phyloP scores from a whole-genome alignment of 2,888 invertebrate species.

The Notodonta dromedarius region DNA sequence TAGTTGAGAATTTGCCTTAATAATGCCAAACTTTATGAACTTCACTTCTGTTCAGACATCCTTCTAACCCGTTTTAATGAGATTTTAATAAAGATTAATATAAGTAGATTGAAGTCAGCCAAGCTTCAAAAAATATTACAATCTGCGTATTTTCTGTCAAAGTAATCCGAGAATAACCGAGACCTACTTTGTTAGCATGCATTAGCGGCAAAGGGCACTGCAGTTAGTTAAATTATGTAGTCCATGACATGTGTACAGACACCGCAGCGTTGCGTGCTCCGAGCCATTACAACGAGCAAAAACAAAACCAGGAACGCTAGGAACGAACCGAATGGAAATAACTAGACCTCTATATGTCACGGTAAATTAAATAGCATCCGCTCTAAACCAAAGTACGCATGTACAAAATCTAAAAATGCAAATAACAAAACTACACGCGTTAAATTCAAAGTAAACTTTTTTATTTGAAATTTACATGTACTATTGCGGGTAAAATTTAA shows the following conservation, averaged over 20 bases:
- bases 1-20: no score
- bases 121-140: no score
- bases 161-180: constrained; percentile 54
- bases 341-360: constrained; percentile 15
- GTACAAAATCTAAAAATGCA: not conserved
- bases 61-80: constrained; percentile 21
- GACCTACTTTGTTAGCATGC: constrained; percentile 55
- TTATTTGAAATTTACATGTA: not conserved
- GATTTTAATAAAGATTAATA: constrained; percentile 14
- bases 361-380: constrained; percentile 24
- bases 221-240: constrained; percentile 45
- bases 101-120: not conserved
- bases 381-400: not conserved
- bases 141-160: constrained; percentile 5
- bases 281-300: constrained; percentile 37
- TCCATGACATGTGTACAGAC: constrained; percentile 50
- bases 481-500: not conserved
- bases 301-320: constrained; percentile 32
- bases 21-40: no score
- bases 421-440: not conserved
- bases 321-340: constrained; percentile 27
- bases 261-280: constrained; percentile 58
- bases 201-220: constrained; percentile 56
- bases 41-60: no score
- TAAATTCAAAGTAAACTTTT: not conserved